These are phyloP conservation scores for Parasteatoda tepidariorum DNA, from an alignment of 1,140 invertebrate genomes.

Conservation along the genomic window DNA sequence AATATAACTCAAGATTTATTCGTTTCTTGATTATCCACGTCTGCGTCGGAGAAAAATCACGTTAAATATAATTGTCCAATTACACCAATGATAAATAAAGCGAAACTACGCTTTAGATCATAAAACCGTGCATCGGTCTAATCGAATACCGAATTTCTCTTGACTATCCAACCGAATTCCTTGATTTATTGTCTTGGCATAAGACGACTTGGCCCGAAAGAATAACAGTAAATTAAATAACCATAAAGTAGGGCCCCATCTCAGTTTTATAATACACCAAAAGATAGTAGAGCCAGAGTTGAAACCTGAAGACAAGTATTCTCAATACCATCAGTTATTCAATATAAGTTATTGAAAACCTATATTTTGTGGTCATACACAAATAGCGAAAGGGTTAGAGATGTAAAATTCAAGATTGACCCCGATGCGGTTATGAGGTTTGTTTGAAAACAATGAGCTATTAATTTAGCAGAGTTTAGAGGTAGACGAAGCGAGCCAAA, in stretches of 20 bases:
- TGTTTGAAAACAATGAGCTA: conserved; percentile 40
- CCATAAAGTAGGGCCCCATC: conserved; percentile 27
- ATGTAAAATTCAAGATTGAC: neutral
- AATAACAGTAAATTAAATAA: conserved; percentile 45
- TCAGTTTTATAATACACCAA: neutral
- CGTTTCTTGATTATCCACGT: neutral
- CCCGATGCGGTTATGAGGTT: neutral
- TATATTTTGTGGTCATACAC: conserved; percentile 47
- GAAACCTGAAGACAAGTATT: neutral
- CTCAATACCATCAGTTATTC: conserved; percentile 42
- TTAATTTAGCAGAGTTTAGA: conserved; percentile 27
- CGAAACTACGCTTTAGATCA: neutral
- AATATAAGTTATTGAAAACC: conserved; percentile 44
- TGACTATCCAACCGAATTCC: neutral
- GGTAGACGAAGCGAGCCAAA: neutral
- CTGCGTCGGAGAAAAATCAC: neutral
- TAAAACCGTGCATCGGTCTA: neutral
- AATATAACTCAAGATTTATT: neutral
- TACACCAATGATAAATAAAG: neutral
- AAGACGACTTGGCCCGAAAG: neutral
- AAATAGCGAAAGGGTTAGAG: conserved; percentile 25
- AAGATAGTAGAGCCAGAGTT: neutral
- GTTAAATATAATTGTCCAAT: neutral
- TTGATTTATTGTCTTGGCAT: neutral
- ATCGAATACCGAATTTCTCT: neutral